Percentiles rank a stretch among this genome's conserved stretches.
phyloP scores from a whole-genome alignment of 2,113 vertebrate genomes.

The Thryonomys swinderianus region DNA sequence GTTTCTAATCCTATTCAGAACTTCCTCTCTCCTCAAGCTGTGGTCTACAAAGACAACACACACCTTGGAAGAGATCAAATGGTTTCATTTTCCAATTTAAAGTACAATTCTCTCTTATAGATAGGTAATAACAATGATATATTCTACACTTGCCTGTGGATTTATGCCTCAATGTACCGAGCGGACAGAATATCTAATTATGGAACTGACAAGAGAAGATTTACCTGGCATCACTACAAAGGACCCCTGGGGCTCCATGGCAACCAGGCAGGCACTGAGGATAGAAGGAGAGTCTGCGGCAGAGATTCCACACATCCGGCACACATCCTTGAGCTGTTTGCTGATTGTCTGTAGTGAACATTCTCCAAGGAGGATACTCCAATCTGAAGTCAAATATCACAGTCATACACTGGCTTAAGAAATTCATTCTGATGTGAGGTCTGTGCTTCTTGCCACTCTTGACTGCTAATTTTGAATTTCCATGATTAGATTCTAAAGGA shows the following conservation, averaged over 20 bases:
- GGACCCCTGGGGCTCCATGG: constrained; percentile 98
- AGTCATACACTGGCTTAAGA: constrained; percentile 11
- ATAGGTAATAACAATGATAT: background rate
- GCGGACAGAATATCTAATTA: background rate
- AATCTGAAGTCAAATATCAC: constrained; percentile 88
- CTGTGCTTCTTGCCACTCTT: constrained; percentile 10
- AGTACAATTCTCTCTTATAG: background rate
- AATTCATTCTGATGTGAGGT: background rate
- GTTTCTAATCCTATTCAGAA: background rate
- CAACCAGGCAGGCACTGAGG: constrained; percentile 98
- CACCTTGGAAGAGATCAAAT: background rate
- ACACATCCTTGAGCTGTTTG: constrained; percentile 95
- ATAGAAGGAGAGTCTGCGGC: constrained; percentile 95
- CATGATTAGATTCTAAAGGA: background rate
- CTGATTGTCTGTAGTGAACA: constrained; percentile 97
- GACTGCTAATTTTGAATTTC: background rate
- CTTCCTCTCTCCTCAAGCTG: background rate
- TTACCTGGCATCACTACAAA: constrained; percentile 98
- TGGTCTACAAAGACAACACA: background rate
- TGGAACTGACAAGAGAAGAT: background rate
- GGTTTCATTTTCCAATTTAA: constrained; percentile 29
- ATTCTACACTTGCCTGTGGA: background rate
- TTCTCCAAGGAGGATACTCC: constrained; percentile 97
- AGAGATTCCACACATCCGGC: constrained; percentile 97
- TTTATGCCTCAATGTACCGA: background rate